Evolutionary conservation across 2,888 invertebrate species (phyloP).

Genomic region (Mellilla xanthometata): DNA sequence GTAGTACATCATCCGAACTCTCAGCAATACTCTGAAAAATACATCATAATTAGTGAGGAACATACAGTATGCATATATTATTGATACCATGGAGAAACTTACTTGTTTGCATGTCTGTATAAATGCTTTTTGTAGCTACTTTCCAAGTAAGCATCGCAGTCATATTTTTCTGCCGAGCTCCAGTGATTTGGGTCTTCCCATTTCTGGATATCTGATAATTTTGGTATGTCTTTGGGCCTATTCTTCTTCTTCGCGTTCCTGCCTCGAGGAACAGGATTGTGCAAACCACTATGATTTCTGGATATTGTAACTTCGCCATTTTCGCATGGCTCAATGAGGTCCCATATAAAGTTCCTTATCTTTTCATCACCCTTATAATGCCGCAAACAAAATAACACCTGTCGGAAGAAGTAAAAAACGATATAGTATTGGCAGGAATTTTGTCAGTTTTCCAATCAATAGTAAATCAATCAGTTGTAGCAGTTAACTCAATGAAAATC

Average conservation of each 20-base stretch:
- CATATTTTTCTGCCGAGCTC: slow-evolving; percentile 96
- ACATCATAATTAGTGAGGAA: no score
- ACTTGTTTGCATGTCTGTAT: slow-evolving; percentile 99
- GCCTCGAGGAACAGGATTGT: slow-evolving; percentile 93
- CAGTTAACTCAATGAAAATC: slow-evolving; percentile 73
- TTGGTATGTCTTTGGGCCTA: slow-evolving; percentile 82
- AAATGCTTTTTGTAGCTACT: slow-evolving; percentile 98
- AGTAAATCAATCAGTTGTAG: slow-evolving; percentile 34
- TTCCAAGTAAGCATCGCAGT: slow-evolving; percentile 96
- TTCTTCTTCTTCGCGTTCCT: slow-evolving; percentile 86
- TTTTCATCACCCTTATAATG: slow-evolving; percentile 99
- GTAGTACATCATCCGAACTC: slow-evolving; percentile 98
- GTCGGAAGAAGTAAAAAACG: slow-evolving; percentile 16
- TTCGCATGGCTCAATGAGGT: slow-evolving; percentile 95
- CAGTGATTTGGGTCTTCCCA: slow-evolving; percentile 92
- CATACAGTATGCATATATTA: no score
- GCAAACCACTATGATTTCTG: slow-evolving; percentile 90
- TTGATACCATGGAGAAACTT: no score
- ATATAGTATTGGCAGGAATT: neutral
- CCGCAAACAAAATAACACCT: slow-evolving; percentile 96
- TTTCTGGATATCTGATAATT: slow-evolving; percentile 75
- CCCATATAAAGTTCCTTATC: slow-evolving; percentile 98
- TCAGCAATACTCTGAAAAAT: slow-evolving; percentile 90
- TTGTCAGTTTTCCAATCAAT: no score
- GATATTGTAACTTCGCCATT: slow-evolving; percentile 91